Conservation (phyloP, 2,888 invertebrate species). For the Salticus scenicus region DNA sequence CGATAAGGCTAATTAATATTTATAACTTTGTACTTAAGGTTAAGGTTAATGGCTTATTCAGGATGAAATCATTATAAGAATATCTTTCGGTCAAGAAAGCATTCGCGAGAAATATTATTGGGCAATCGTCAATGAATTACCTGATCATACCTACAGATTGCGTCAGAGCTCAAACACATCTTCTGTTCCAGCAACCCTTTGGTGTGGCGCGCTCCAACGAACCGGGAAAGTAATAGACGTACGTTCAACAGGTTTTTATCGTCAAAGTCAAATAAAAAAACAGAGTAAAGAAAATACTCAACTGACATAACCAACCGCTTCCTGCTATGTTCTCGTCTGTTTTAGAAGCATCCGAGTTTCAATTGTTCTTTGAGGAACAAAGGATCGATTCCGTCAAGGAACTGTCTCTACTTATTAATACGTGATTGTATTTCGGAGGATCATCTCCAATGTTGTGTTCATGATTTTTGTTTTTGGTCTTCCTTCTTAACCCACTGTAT, state of each 20-base stretch:
- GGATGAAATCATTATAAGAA: too few relatives aligned
- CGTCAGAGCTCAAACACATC: constrained; percentile 7
- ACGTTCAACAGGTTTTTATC: constrained; percentile 30
- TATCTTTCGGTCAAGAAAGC: too few relatives aligned
- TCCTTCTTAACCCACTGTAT: neutral
- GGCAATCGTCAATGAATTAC: too few relatives aligned
- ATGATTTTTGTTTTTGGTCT: neutral
- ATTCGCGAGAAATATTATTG: too few relatives aligned
- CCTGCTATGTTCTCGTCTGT: constrained; percentile 18
- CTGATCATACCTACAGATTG: neutral
- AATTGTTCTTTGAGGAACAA: constrained; percentile 23
- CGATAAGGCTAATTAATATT: too few relatives aligned
- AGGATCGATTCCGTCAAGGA: constrained; percentile 24
- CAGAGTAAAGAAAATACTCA: neutral
- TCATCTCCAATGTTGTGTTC: neutral
- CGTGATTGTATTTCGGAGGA: neutral
- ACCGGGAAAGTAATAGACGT: constrained; percentile 17
- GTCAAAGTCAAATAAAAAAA: neutral
- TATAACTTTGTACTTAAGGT: too few relatives aligned
- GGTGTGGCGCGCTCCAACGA: constrained; percentile 22
- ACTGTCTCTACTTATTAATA: constrained; percentile 4
- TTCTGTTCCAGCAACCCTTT: constrained; percentile 21
- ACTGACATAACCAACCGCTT: constrained; percentile 20
- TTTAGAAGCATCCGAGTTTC: constrained; percentile 11
- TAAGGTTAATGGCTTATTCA: too few relatives aligned